Conservation (phyloP, 2,797 vertebrate species). For the Acanthurus lineatus region DNA sequence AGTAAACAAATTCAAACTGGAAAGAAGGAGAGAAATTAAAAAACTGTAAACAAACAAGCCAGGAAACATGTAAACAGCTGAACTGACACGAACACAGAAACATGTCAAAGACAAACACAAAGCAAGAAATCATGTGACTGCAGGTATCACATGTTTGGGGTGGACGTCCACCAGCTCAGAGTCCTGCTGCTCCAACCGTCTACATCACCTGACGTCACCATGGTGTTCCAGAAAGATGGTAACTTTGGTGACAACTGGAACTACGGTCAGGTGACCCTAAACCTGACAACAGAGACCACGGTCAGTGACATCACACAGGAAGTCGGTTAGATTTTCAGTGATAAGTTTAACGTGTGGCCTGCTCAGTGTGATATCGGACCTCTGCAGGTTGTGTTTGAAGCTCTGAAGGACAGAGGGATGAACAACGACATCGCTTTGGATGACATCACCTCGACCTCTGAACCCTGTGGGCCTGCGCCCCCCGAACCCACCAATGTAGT, state of each 20-base stretch:
- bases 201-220: slow-evolving; percentile 37
- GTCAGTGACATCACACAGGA: slow-evolving; percentile 76
- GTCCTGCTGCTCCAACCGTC: slow-evolving; percentile 72
- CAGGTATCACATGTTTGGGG: slow-evolving; percentile 95
- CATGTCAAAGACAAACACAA: not conserved
- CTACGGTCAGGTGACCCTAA: slow-evolving; percentile 91
- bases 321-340: not conserved
- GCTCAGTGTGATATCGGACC: slow-evolving; percentile 3
- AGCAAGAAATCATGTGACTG: not conserved
- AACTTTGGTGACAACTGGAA: slow-evolving; percentile 94
- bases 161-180: slow-evolving; percentile 83
- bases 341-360: not conserved
- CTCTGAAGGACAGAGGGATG: slow-evolving; percentile 76
- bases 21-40: too few species aligned
- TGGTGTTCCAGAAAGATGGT: slow-evolving; percentile 88
- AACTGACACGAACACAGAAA: not conserved
- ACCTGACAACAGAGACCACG: slow-evolving; percentile 81
- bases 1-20: too few species aligned
- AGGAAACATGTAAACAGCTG: not conserved
- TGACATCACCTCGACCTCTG: slow-evolving; percentile 87
- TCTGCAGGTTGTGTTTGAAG: slow-evolving; percentile 90
- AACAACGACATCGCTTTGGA: slow-evolving; percentile 90
- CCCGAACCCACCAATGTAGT: slow-evolving; percentile 88
- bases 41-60: not conserved
- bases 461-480: slow-evolving; percentile 82